phyloP scores from a whole-genome alignment of 2,113 vertebrate genomes.

The Xiphias gladius region DNA sequence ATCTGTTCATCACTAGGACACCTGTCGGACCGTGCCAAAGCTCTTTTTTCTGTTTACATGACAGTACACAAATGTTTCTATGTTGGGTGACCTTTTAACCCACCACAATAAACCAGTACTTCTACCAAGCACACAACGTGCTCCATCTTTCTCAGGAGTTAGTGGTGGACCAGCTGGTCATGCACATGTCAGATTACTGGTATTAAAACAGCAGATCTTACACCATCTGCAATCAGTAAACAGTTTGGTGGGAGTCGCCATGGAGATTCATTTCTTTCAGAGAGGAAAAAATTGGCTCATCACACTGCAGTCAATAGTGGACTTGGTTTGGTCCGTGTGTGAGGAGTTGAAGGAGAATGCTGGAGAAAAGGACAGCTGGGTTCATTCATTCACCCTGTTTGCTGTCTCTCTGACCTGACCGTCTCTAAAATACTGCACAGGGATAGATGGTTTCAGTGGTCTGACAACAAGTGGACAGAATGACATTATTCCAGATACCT shows the following conservation, averaged over 20 bases:
- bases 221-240: conserved; percentile 34
- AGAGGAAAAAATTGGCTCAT: background rate
- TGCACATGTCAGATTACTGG: background rate
- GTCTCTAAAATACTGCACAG: background rate
- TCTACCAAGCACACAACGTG: background rate
- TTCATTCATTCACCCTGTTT: background rate
- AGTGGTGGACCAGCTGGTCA: background rate
- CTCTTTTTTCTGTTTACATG: background rate
- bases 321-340: conserved; percentile 13
- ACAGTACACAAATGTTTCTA: background rate
- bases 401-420: background rate
- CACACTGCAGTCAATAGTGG: background rate
- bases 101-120: conserved; percentile 2
- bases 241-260: background rate
- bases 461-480: background rate
- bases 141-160: background rate
- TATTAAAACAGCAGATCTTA: background rate
- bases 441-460: background rate
- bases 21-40: no score
- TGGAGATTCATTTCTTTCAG: background rate
- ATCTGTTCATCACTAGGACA: no score
- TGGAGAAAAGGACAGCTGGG: conserved; percentile 22
- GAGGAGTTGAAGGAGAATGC: conserved; percentile 21
- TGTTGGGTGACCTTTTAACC: background rate
- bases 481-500: conserved; percentile 81